Conservation (phyloP, 2,888 invertebrate species). For the Aquatica leii region DNA sequence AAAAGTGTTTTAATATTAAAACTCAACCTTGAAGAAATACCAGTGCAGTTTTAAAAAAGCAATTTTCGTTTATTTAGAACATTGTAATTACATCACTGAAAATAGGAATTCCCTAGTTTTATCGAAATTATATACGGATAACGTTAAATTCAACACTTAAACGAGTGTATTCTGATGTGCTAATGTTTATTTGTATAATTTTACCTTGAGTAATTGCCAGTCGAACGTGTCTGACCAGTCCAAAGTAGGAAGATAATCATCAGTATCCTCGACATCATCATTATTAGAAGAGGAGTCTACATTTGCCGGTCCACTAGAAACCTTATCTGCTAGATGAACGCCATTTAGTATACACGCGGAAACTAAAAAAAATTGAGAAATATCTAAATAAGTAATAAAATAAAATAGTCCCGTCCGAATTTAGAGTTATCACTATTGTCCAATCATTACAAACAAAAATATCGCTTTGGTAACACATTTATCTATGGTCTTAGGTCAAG, state of each 20-base stretch:
- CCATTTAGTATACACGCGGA: slow-evolving; percentile 9
- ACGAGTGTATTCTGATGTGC: background rate
- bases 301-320: background rate
- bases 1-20: too few relatives aligned
- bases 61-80: background rate
- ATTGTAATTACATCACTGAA: background rate
- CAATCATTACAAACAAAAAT: slow-evolving; percentile 20
- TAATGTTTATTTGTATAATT: slow-evolving; percentile 15
- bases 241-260: slow-evolving; percentile 47
- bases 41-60: background rate
- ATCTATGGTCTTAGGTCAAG: slow-evolving; percentile 22
- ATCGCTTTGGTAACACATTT: slow-evolving; percentile 15
- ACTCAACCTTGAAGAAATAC: background rate
- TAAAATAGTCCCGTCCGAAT: background rate
- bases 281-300: background rate
- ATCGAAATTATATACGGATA: background rate
- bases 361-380: slow-evolving; percentile 23
- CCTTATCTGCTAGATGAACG: slow-evolving; percentile 6
- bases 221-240: slow-evolving; percentile 68
- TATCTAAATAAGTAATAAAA: background rate
- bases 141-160: background rate
- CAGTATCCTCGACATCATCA: slow-evolving; percentile 40
- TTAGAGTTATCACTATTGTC: slow-evolving; percentile 4
- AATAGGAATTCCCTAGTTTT: background rate
- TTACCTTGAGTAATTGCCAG: slow-evolving; percentile 72